phyloP scores from a whole-genome alignment of 2,113 vertebrate species.

The Ictalurus furcatus region DNA sequence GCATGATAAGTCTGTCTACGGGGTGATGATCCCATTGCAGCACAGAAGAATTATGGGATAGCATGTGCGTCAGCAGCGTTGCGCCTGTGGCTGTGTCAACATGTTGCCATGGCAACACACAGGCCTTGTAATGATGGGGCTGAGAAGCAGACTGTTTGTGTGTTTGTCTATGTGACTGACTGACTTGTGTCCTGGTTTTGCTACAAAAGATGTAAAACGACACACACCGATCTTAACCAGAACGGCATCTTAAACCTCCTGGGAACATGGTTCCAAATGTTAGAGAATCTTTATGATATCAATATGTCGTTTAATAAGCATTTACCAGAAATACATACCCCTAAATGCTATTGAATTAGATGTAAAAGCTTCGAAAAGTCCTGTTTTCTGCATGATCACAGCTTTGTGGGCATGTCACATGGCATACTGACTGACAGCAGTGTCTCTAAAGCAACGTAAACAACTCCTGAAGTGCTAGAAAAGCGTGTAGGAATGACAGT shows the following conservation, averaged over 20 bases:
- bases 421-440: background rate
- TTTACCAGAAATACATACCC: background rate
- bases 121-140: conserved; percentile 21
- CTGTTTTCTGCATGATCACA: background rate
- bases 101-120: conserved; percentile 44
- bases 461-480: background rate
- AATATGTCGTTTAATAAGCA: too few relatives aligned
- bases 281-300: background rate
- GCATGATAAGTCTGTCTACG: conserved; percentile 25
- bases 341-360: background rate
- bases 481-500: background rate
- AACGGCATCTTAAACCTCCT: background rate
- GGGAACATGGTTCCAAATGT: background rate
- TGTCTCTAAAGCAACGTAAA: background rate
- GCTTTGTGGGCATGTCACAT: background rate
- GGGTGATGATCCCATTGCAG: conserved; percentile 30
- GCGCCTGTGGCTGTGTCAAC: conserved; percentile 15
- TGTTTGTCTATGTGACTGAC: background rate
- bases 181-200: conserved; percentile 38
- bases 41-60: conserved; percentile 27
- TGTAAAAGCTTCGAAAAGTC: background rate
- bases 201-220: background rate
- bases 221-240: background rate
- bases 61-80: conserved; percentile 54
- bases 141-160: background rate